A percentile compares a stretch with the other conserved stretches of the same genome.
Conservation (phyloP, 1,140 invertebrate genomes). For the Hylaeus volcanicus region DNA sequence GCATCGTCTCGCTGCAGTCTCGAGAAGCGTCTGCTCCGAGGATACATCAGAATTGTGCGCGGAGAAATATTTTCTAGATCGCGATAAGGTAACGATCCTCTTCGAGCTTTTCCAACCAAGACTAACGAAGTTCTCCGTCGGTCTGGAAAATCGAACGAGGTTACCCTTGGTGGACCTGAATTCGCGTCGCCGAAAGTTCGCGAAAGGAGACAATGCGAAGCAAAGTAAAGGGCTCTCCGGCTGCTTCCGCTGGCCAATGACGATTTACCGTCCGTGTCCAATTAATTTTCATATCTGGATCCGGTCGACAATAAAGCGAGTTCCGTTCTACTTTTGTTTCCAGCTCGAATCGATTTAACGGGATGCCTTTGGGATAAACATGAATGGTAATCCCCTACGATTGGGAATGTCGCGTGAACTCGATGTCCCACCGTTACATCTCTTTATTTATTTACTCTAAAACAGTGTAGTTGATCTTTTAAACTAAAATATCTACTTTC, state of each 20-base stretch:
- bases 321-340: conserved; percentile 11
- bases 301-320: conserved; percentile 24
- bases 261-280: conserved; percentile 42
- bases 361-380: conserved; percentile 5
- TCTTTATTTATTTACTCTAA: no score
- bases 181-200: conserved; percentile 50
- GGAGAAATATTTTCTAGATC: conserved; percentile 48
- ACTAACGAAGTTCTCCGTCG: conserved; percentile 59
- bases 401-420: no score
- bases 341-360: not conserved
- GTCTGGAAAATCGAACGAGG: conserved; percentile 57
- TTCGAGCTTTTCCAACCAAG: conserved; percentile 45
- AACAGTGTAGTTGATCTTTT: no score
- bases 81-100: conserved; percentile 54
- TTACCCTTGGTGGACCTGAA: conserved; percentile 45
- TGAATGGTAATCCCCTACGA: no score
- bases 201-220: conserved; percentile 39
- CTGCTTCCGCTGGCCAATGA: conserved; percentile 17
- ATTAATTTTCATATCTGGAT: conserved; percentile 50
- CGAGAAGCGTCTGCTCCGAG: not conserved
- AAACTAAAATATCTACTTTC: no score
- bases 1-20: no score
- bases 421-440: no score
- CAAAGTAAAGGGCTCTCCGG: not conserved
- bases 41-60: not conserved